Base-by-base conservation (phyloP, 2,888 invertebrate species). In the Thymelicus acteon region DNA sequence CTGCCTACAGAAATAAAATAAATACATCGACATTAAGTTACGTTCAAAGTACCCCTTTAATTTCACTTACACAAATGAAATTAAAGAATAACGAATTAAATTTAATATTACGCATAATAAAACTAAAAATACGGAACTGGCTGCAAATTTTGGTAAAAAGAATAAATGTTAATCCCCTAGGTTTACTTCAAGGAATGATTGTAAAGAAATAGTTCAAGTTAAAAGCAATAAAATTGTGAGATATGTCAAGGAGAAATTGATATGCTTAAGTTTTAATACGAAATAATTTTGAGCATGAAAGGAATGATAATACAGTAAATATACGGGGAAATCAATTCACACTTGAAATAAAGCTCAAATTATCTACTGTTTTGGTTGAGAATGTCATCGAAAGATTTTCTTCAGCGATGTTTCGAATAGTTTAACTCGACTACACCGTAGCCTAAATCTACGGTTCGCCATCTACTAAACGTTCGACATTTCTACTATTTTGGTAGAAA, bases 341-440 rank as follows among this genome's bases (percentile, higher is more conserved):
- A 65, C 61, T 52, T 60, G 52, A 61, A 68, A 67, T 49, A 48
- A 58, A 60, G 60, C 62, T 47, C 62, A 62, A 70, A 67, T 52
- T 58, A 58, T 31, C 67, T 72, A 62, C 63, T 61, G 63, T 67
- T 44, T 72, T 62, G 58, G 39, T 64, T 60, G 63, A 57, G 67
- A 69, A 54, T 74, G 71, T 60, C 67, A 60, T 73, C 81, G 81
- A 84, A 84, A 82, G 80, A 82, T 82, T 72, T 74, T 70, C 75
- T 62, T 1, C 40, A 73, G 77, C 77, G 78, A 77, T 65, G 79
- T 88, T 84, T 76, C 74, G 73, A 24, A 75, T 80, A 81, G 84
- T 87, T 87, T 88, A 88, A 82, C 84, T 74, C 77, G 78, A 84
- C 84, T 86, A 87, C 84, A 47, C 81, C 79, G 86, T 90, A 91